Percentiles rank a stretch among this genome's conserved stretches.
phyloP scores from a whole-genome alignment of 2,113 vertebrate species.

The Emydocephalus ijimae region DNA sequence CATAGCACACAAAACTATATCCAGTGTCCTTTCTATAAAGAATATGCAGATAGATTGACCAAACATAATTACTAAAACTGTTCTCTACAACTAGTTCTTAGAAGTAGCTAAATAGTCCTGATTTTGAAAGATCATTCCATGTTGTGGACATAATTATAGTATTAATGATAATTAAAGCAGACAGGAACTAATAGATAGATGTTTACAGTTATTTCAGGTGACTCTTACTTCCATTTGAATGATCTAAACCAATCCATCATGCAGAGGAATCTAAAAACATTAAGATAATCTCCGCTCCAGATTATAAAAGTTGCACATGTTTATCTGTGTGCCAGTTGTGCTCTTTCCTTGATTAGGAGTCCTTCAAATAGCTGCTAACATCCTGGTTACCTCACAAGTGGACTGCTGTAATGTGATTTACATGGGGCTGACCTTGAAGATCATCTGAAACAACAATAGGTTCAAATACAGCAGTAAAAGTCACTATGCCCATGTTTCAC shows the following conservation, averaged over 20 bases:
- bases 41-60: neutral
- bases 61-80: conserved; percentile 18
- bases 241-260: neutral
- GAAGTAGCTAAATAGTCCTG: neutral
- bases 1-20: neutral
- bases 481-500: neutral
- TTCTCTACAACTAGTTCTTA: neutral
- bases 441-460: neutral
- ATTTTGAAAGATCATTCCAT: neutral
- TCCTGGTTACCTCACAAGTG: neutral
- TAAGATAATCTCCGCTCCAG: neutral
- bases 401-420: neutral
- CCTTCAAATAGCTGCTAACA: neutral
- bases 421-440: neutral
- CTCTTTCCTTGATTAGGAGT: neutral
- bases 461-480: neutral
- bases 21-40: neutral
- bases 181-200: neutral
- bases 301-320: neutral
- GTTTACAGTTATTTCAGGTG: neutral
- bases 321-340: neutral
- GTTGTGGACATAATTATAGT: neutral
- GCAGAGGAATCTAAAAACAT: neutral
- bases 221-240: neutral
- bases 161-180: neutral